A percentile compares a stretch with the other conserved stretches of the same genome.
These are phyloP conservation scores for Hyperoodon ampullatus DNA, from an alignment of 2,113 vertebrate genomes.

Conservation along the genomic window DNA sequence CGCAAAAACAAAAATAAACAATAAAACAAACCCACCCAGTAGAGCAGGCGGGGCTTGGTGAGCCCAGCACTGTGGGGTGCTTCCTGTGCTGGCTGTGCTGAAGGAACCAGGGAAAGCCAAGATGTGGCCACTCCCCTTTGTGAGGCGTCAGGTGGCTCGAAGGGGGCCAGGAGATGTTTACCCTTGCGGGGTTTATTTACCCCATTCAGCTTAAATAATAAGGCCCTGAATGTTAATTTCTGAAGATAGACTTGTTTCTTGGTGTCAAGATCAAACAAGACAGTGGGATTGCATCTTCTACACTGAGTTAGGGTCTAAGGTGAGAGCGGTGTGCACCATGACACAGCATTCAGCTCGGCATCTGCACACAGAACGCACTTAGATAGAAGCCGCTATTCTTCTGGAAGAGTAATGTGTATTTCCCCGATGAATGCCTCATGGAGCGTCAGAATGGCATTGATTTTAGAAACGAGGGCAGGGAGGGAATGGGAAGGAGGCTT, in stretches of 20 bases:
- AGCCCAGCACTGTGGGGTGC: not conserved
- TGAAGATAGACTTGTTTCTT: not conserved
- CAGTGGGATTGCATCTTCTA: not conserved
- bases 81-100: not conserved
- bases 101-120: not conserved
- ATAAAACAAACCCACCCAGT: too few relatives aligned
- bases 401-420: not conserved
- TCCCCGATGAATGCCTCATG: not conserved
- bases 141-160: not conserved
- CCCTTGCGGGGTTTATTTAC: not conserved
- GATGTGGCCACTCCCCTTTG: not conserved
- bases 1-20: too few relatives aligned
- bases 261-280: not conserved
- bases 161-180: not conserved
- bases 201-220: not conserved
- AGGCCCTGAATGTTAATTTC: not conserved
- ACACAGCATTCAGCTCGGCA: accelerated
- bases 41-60: not conserved
- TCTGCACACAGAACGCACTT: not conserved
- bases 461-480: not conserved
- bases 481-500: not conserved
- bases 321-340: not conserved
- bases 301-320: not conserved
- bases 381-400: not conserved
- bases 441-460: not conserved